A percentile compares a stretch with the other conserved stretches of the same genome.
These are phyloP conservation scores for Melanotaenia nigrans DNA, from an alignment of 2,797 vertebrate species.

Conservation along the genomic window DNA sequence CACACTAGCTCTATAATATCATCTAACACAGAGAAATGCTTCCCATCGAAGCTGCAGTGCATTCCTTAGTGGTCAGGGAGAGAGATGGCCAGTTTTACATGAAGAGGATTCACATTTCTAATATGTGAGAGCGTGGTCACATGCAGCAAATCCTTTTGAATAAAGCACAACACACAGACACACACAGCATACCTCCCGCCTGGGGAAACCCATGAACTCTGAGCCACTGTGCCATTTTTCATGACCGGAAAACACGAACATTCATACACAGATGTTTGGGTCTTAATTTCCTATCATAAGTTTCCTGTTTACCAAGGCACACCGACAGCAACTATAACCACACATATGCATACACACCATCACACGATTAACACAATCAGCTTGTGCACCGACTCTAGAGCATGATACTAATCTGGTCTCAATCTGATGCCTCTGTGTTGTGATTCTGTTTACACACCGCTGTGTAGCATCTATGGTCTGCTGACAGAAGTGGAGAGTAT, in stretches of 20 bases:
- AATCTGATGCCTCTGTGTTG: conserved; percentile 40
- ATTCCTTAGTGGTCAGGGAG: conserved; percentile 32
- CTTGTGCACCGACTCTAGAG: conserved; percentile 9
- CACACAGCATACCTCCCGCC: conserved; percentile 26
- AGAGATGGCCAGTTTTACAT: conserved; percentile 7
- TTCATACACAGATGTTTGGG: conserved; percentile 8
- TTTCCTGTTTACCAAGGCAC: background rate
- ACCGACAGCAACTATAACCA: background rate
- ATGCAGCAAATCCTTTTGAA: conserved; percentile 24
- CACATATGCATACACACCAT: background rate
- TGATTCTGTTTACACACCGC: conserved; percentile 12
- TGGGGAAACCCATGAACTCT: conserved; percentile 40
- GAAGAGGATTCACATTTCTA: conserved; percentile 26
- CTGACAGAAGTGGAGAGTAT: conserved; percentile 32
- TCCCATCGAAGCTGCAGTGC: background rate
- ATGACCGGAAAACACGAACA: conserved; percentile 20
- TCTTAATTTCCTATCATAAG: background rate
- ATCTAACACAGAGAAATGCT: conserved; percentile 29
- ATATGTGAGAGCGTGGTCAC: conserved; percentile 7
- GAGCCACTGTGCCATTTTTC: conserved; percentile 25
- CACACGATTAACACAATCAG: conserved; percentile 17
- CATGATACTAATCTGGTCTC: conserved; percentile 42
- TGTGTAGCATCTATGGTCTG: conserved; percentile 4
- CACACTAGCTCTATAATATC: conserved; percentile 28
- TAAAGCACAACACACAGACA: background rate